Evolutionary conservation across 2,797 vertebrate genomes (phyloP), one percentile per base, ranked within the genome.

Genomic region (Acanthurus leucopareius): DNA sequence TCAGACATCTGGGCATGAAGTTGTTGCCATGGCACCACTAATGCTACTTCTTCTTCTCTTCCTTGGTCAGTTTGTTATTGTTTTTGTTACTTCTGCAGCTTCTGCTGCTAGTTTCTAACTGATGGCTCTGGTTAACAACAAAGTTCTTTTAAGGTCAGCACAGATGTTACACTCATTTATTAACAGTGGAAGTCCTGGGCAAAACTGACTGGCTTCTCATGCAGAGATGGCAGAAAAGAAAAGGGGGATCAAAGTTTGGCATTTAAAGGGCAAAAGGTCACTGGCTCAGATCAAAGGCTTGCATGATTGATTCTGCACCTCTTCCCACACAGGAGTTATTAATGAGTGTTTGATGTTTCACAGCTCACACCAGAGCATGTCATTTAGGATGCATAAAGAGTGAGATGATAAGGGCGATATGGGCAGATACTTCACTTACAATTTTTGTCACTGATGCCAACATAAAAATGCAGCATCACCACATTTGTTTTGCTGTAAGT

Each of bases 181-280:
- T 56, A 69, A 74, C 59, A 32, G 61, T 52, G 61, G 47, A 61
- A 52, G 35, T 63, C 38, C 42, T 11, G 53, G 40, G 35, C 44
- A 71, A 58, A 54, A 15, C 53, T 42, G 57, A 52, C 63, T 1
- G 15, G 1, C 52, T 49, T 40, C 45, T 66, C 13, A 1, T n/a
- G 66, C 22, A 7, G 63, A 69, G 62, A 32, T 28, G 53, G 52
- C 42, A 53, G n/a, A 42, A 47, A 11, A 38, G 11, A n/a, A 19
- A 35, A 75, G 60, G 63, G 7, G 63, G 61, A 77, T 86, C 84
- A 82, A 68, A 88, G 75, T 75, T 73, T 87, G 87, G 88, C 85
- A 90, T 88, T 94, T 87, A 79, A 81, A 91, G 89, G 88, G 67
- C 91, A 93, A 86, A 40, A 92, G 91, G 88, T 93, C 88, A 85